Percentiles rank a stretch among this genome's conserved stretches.
phyloP scores from a whole-genome alignment of 2,888 invertebrate species.

The Sphecodes monilicornis region DNA sequence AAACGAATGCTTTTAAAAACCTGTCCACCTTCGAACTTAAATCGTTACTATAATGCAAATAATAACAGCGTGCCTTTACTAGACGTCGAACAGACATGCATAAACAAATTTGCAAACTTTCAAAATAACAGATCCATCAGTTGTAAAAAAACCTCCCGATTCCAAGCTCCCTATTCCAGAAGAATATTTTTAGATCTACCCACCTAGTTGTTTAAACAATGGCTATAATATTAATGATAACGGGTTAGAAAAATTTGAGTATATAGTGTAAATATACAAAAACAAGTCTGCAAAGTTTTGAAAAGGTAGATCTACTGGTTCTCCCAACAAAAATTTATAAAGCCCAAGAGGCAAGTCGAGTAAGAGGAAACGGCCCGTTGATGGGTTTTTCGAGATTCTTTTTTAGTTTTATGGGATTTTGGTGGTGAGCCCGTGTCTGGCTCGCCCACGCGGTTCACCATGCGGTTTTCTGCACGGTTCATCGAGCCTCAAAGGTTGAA shows the following conservation, averaged over 20 bases:
- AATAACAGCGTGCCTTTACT: neutral
- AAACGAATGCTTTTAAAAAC: neutral
- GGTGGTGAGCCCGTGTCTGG: neutral
- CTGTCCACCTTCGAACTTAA: neutral
- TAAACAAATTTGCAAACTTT: neutral
- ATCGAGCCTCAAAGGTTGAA: constrained; percentile 74
- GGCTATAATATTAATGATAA: neutral
- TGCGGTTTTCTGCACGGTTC: constrained; percentile 68
- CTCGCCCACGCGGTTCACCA: constrained; percentile 6
- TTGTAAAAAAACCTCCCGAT: neutral
- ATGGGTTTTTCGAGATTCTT: constrained; percentile 6
- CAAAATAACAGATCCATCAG: neutral
- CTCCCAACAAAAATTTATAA: neutral
- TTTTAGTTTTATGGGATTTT: neutral
- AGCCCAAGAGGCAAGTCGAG: neutral
- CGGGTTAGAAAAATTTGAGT: neutral
- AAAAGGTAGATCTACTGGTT: neutral
- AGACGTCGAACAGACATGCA: neutral
- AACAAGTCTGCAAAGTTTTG: neutral
- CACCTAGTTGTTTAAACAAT: neutral
- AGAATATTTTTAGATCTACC: neutral
- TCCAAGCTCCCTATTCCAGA: neutral
- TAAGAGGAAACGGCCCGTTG: neutral
- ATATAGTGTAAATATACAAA: neutral
- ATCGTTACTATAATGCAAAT: neutral